A percentile compares a stretch with the other conserved stretches of the same genome.
Evolutionary conservation across 2,797 vertebrate species (phyloP).

Genomic region (Microctenopoma lineatum): DNA sequence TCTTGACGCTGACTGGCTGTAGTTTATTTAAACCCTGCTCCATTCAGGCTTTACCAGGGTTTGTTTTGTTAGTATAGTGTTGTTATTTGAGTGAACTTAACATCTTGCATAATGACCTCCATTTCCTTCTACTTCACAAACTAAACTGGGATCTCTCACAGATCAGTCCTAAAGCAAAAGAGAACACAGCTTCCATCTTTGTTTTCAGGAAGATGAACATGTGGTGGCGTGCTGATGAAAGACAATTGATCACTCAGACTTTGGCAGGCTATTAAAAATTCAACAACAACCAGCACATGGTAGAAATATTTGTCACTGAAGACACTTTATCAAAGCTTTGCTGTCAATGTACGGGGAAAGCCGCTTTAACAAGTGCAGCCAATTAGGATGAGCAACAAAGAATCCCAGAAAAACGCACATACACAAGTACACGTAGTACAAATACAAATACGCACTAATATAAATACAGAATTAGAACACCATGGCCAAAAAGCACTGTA

Average conservation of each 20-base stretch:
- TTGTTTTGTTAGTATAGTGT: too few species aligned
- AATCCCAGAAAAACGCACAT: neutral
- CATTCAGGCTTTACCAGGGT: slow-evolving; percentile 5
- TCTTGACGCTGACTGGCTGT: slow-evolving; percentile 10
- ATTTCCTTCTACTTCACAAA: neutral
- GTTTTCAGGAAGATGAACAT: slow-evolving; percentile 6
- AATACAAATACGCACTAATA: too few species aligned
- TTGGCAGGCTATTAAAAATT: slow-evolving; percentile 63
- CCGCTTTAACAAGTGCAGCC: slow-evolving; percentile 54
- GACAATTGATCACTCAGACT: slow-evolving; percentile 41
- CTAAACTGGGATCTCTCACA: slow-evolving; percentile 2
- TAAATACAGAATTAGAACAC: neutral
- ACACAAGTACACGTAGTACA: neutral
- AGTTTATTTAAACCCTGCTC: neutral
- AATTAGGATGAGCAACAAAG: slow-evolving; percentile 47
- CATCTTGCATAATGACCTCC: slow-evolving; percentile 3
- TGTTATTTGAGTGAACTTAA: neutral
- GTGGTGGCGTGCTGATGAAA: slow-evolving; percentile 40
- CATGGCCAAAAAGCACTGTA: neutral
- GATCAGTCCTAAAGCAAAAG: slow-evolving; percentile 9
- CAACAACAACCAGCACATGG: slow-evolving; percentile 41
- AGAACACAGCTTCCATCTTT: slow-evolving; percentile 19
- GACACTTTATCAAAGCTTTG: slow-evolving; percentile 42
- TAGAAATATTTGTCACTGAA: slow-evolving; percentile 50
- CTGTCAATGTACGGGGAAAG: slow-evolving; percentile 33